Conservation (phyloP, 2,888 invertebrate genomes). For the Eupithecia abbreviata region DNA sequence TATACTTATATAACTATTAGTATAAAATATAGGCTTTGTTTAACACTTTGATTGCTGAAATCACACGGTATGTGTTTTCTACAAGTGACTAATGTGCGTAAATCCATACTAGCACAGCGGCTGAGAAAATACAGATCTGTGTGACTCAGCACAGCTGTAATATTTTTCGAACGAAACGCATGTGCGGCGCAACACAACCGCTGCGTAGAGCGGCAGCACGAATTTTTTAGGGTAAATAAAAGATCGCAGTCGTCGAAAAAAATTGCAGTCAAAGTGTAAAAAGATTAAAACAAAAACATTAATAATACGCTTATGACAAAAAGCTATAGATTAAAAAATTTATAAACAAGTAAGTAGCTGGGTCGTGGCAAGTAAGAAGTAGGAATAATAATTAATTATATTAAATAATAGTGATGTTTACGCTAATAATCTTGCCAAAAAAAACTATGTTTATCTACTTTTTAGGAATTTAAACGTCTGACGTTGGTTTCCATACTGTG, state of each 20-base stretch:
- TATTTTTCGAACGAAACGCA: too few relatives aligned
- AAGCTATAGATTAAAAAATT: slow-evolving; percentile 4
- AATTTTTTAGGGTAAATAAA: too few relatives aligned
- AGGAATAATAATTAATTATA: background rate
- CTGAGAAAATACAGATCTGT: too few relatives aligned
- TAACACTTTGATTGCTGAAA: too few relatives aligned
- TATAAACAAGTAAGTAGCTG: background rate
- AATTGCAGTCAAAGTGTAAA: too few relatives aligned
- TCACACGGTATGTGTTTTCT: too few relatives aligned
- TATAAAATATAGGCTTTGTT: slow-evolving; percentile 7
- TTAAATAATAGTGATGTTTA: slow-evolving; percentile 2
- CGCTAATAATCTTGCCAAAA: slow-evolving; percentile 58
- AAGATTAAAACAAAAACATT: slow-evolving; percentile 9
- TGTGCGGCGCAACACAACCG: too few relatives aligned
- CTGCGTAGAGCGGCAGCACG: too few relatives aligned
- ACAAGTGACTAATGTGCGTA: too few relatives aligned
- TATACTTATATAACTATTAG: background rate
- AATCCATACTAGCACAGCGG: too few relatives aligned
- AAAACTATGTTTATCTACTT: slow-evolving; percentile 29
- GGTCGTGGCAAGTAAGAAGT: slow-evolving; percentile 8
- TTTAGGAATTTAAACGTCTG: slow-evolving; percentile 7
- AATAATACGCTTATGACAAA: slow-evolving; percentile 23
- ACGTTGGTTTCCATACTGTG: slow-evolving; percentile 1
- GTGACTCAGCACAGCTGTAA: too few relatives aligned
- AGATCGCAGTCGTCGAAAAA: too few relatives aligned